phyloP scores from a whole-genome alignment of 2,113 vertebrate species.

The Chrysemys picta region DNA sequence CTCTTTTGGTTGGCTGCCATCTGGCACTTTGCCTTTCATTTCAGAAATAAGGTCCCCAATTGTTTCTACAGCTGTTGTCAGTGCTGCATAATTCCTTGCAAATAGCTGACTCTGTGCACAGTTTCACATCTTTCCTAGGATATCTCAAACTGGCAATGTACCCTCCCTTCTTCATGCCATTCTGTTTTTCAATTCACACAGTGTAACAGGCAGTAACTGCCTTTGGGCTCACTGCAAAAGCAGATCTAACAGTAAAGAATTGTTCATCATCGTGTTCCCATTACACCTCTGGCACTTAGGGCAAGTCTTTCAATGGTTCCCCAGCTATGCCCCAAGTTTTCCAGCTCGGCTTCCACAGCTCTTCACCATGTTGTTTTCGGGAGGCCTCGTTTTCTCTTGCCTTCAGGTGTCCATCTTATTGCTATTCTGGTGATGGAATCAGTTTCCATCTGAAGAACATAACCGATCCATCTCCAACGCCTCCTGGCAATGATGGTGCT shows the following conservation, averaged over 20 bases:
- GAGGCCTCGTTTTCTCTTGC: too few relatives aligned
- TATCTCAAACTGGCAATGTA: background rate
- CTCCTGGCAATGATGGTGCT: too few relatives aligned
- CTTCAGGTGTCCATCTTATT: too few relatives aligned
- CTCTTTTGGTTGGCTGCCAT: slow-evolving; percentile 54
- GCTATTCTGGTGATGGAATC: too few relatives aligned
- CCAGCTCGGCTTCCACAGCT: too few relatives aligned
- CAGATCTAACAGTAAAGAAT: background rate
- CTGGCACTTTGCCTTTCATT: slow-evolving; percentile 62
- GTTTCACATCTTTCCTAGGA: background rate
- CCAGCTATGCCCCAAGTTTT: too few relatives aligned
- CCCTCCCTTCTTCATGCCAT: background rate
- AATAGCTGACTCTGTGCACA: slow-evolving; percentile 4
- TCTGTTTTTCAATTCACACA: background rate
- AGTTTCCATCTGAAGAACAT: too few relatives aligned
- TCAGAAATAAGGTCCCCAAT: slow-evolving; percentile 25
- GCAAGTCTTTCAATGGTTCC: too few relatives aligned
- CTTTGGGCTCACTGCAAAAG: background rate
- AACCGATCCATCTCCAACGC: too few relatives aligned
- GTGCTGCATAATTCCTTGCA: slow-evolving; percentile 8
- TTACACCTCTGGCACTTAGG: too few relatives aligned
- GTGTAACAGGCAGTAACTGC: background rate
- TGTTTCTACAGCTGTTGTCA: slow-evolving; percentile 61
- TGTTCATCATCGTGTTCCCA: background rate
- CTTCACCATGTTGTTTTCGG: too few relatives aligned